Percentiles rank a stretch among this genome's conserved stretches.
Evolutionary conservation across 2,888 invertebrate species (phyloP).

Genomic region (Eudemis profundana): DNA sequence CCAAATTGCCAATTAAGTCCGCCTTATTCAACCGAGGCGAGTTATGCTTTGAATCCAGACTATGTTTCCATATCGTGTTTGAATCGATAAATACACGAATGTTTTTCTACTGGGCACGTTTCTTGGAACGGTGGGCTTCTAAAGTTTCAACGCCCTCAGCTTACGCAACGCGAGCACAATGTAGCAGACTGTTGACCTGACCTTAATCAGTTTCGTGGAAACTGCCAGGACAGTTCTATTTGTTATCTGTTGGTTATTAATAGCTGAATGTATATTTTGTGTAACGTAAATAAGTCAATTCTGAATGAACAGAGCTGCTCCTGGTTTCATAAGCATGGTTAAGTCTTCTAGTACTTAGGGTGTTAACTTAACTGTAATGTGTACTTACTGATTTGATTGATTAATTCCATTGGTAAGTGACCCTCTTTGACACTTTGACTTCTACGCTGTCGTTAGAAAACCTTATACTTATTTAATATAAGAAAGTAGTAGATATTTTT

Average conservation of each 20-base stretch:
- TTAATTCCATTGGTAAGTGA: not conserved
- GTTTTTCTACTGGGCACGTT: constrained; percentile 82
- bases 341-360: too few relatives aligned
- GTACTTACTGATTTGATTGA: too few relatives aligned
- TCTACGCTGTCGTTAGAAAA: too few relatives aligned
- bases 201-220: constrained; percentile 68
- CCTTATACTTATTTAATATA: too few relatives aligned
- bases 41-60: constrained; percentile 70
- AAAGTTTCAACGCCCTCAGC: constrained; percentile 67
- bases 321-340: not conserved
- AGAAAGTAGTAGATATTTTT: too few relatives aligned
- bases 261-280: constrained; percentile 3
- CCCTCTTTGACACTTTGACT: not conserved
- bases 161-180: constrained; percentile 73
- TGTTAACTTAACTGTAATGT: too few relatives aligned
- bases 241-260: constrained; percentile 40
- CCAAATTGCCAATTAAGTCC: constrained; percentile 55
- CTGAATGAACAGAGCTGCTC: not conserved
- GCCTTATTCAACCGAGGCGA: constrained; percentile 55
- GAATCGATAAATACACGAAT: constrained; percentile 73
- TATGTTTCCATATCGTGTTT: constrained; percentile 76
- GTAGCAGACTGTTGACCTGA: constrained; percentile 72
- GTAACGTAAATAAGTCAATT: not conserved
- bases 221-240: constrained; percentile 52
- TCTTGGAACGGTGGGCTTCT: constrained; percentile 72